Evolutionary conservation across 1,140 invertebrate genomes (phyloP).

Genomic region (Caenorhabditis inopinata): DNA sequence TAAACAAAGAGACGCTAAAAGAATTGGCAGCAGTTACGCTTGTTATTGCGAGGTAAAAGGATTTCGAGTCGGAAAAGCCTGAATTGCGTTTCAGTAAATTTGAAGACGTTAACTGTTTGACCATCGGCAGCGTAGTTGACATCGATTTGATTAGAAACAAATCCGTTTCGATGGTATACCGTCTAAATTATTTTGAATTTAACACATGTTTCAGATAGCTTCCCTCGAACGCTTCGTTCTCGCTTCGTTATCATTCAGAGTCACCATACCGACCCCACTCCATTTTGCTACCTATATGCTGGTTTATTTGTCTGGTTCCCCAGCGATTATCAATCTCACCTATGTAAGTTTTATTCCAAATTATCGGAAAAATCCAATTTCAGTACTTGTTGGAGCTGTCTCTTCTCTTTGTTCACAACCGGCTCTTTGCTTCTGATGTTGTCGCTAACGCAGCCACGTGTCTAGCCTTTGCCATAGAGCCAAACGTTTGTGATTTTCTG

Average conservation of each 20-base stretch:
- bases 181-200: neutral
- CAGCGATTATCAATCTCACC: neutral
- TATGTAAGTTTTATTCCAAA: neutral
- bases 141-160: too few species aligned
- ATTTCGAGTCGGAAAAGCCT: neutral
- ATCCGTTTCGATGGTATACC: neutral
- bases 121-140: neutral
- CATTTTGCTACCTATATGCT: neutral
- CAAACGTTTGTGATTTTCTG: neutral
- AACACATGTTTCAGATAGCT: neutral
- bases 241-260: neutral
- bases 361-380: neutral
- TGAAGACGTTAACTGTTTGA: neutral
- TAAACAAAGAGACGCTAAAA: neutral
- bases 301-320: neutral
- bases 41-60: neutral
- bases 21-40: neutral
- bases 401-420: neutral
- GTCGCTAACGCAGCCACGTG: conserved; percentile 2
- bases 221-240: neutral
- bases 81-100: neutral
- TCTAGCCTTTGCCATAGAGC: neutral
- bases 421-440: neutral
- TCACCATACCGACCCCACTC: neutral
- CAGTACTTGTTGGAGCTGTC: conserved; percentile 12